Evolutionary conservation across 2,888 invertebrate species (phyloP), one percentile per base, ranked within the genome.

Genomic region (Cataglyphis altisquamis): DNA sequence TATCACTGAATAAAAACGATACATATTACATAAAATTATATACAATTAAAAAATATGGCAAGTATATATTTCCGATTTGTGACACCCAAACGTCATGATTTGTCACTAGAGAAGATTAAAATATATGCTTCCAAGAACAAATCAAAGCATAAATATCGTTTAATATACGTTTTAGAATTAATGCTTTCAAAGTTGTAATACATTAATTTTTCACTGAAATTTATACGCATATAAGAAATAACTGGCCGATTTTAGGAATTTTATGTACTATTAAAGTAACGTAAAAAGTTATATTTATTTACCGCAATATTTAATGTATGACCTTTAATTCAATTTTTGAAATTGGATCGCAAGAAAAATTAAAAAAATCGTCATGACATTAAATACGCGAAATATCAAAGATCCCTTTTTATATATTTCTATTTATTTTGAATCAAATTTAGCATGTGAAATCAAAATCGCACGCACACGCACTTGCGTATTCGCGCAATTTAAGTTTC

Each of bases 381-480:
- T 64, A 64, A 52, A 77, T 12, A 41, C 18, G 0, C 36, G 9
- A 77, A 41, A 55, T 64, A 77, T 52, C 75, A 77, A 39, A 67
- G 55, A 25, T 67, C 48, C 3, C 18, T 1, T 39, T n/a, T 18
- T 6, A 21, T 8, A 0, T 18, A 57, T 6, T 5, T 62, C 5
- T n/a, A 9, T 41, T 64, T 39, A 39, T 66, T 66, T 36, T 3
- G 45, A 64, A 36, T 0, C 8, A 75, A 36, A 52, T 63, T 63
- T 36, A 62, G 21, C 18, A 8, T 1, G 36, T 32, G 18, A 2
- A 18, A 25, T 64, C 32, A 64, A 64, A 64, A 52, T 21, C 12
- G 39, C 32, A 32, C 32, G 32, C 32, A 32, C 32, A 57, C 10
- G 12, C 25, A 25, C 18, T 70, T 21, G 36, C 10, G 32, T 0